phyloP scores from a whole-genome alignment of 1,140 invertebrate species.

The Galleria mellonella region DNA sequence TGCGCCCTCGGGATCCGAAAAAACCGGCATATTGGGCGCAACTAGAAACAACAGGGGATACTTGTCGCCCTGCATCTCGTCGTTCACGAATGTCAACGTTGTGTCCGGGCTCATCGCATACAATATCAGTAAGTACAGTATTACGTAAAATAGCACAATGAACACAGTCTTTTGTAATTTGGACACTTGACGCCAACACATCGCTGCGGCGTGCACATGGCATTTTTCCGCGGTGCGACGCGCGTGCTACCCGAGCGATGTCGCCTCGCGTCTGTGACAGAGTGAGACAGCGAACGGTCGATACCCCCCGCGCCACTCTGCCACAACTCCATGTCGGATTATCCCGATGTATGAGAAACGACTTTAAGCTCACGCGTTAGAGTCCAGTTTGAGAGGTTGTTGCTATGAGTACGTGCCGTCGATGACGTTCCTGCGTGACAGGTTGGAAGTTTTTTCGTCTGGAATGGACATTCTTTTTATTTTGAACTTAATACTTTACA shows the following conservation, averaged over 20 bases:
- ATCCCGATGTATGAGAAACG: background rate
- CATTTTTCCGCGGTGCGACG: constrained; percentile 5
- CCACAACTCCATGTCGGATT: background rate
- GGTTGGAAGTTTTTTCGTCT: too few species aligned
- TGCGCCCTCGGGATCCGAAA: constrained; percentile 20
- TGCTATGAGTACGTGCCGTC: too few species aligned
- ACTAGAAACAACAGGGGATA: constrained; percentile 21
- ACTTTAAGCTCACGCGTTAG: background rate
- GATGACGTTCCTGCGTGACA: too few species aligned
- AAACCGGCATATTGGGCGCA: constrained; percentile 8
- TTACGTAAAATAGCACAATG: constrained; percentile 12
- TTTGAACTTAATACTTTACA: too few species aligned
- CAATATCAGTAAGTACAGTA: constrained; percentile 15
- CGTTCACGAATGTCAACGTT: constrained; percentile 16
- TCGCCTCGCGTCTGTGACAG: constrained; percentile 12
- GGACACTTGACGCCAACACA: constrained; percentile 24
- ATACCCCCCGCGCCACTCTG: constrained; percentile 9
- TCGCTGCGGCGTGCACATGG: constrained; percentile 9
- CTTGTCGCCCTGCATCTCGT: constrained; percentile 19
- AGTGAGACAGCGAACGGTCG: constrained; percentile 9
- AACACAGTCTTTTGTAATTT: constrained; percentile 14
- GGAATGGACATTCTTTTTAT: too few species aligned
- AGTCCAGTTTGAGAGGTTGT: background rate
- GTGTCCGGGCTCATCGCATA: constrained; percentile 13
- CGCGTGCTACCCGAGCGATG: constrained; percentile 13